phyloP scores from a whole-genome alignment of 1,140 invertebrate species.

The Pseudobourletiella spinata region DNA sequence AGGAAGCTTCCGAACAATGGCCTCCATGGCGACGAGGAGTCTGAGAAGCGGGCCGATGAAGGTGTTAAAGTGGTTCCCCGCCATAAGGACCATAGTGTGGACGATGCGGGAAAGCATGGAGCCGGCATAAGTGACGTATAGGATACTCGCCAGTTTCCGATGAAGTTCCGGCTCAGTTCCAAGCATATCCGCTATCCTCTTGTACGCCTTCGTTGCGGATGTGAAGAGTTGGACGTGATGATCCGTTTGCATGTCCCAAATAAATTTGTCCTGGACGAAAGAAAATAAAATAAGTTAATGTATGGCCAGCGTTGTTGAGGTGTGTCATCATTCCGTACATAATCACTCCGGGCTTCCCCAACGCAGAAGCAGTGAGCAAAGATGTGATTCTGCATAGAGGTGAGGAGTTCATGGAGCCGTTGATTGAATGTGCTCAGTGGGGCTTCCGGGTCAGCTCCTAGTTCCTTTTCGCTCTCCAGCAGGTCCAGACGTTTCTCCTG shows the following conservation, averaged over 20 bases:
- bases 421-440: slow-evolving; percentile 23
- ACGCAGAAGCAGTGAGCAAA: slow-evolving; percentile 43
- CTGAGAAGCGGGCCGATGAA: slow-evolving; percentile 29
- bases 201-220: neutral
- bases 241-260: slow-evolving; percentile 10
- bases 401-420: slow-evolving; percentile 46
- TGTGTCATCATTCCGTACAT: no score
- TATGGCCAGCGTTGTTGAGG: neutral
- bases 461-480: neutral
- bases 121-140: slow-evolving; percentile 39
- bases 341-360: neutral
- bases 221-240: slow-evolving; percentile 19
- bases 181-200: slow-evolving; percentile 9
- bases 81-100: slow-evolving; percentile 50
- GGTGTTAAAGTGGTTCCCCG: slow-evolving; percentile 35
- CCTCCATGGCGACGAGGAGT: slow-evolving; percentile 48
- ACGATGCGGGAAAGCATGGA: slow-evolving; percentile 51
- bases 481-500: slow-evolving; percentile 17
- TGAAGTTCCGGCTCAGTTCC: slow-evolving; percentile 8
- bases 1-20: slow-evolving; percentile 48
- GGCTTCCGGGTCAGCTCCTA: neutral
- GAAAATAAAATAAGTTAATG: neutral
- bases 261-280: neutral
- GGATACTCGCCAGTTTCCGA: slow-evolving; percentile 7
- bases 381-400: slow-evolving; percentile 53